These are phyloP conservation scores for Pipistrellus pygmaeus DNA, from an alignment of 2,797 vertebrate genomes.

Conservation along the genomic window DNA sequence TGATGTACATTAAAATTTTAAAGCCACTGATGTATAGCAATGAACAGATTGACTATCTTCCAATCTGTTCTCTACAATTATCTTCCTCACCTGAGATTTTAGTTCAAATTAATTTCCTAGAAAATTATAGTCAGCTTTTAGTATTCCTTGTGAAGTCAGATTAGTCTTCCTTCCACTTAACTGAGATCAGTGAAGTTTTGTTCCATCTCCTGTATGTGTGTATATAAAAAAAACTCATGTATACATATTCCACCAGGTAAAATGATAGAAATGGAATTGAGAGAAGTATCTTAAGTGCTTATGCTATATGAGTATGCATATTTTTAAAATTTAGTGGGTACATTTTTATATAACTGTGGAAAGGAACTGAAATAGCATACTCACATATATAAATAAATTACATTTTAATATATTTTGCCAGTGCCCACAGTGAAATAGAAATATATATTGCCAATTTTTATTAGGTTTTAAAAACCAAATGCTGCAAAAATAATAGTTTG, in stretches of 20 bases:
- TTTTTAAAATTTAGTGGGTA: not conserved
- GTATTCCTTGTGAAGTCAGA: not conserved
- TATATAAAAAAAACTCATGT: not conserved
- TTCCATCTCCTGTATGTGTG: not conserved
- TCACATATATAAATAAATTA: constrained; percentile 27
- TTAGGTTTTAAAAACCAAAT: constrained; percentile 51
- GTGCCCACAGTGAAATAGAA: not conserved
- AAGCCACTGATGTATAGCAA: not conserved
- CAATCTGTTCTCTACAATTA: constrained; percentile 12
- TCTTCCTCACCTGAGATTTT: not conserved
- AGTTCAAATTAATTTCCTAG: constrained; percentile 19
- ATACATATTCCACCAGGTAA: not conserved
- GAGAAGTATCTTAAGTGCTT: not conserved
- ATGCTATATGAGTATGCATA: not conserved
- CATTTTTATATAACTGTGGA: not conserved
- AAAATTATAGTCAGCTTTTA: constrained; percentile 15
- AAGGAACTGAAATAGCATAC: constrained; percentile 22
- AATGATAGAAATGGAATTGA: not conserved
- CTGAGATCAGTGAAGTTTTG: not conserved
- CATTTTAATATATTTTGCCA: constrained; percentile 52
- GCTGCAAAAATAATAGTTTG: constrained; percentile 12
- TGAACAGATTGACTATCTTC: not conserved
- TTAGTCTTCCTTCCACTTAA: not conserved
- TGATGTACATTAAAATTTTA: not conserved
- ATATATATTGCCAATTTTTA: constrained; percentile 7